Evolutionary conservation across 2,113 vertebrate species (phyloP), one percentile per base, ranked within the genome.

Genomic region (Colaptes auratus): DNA sequence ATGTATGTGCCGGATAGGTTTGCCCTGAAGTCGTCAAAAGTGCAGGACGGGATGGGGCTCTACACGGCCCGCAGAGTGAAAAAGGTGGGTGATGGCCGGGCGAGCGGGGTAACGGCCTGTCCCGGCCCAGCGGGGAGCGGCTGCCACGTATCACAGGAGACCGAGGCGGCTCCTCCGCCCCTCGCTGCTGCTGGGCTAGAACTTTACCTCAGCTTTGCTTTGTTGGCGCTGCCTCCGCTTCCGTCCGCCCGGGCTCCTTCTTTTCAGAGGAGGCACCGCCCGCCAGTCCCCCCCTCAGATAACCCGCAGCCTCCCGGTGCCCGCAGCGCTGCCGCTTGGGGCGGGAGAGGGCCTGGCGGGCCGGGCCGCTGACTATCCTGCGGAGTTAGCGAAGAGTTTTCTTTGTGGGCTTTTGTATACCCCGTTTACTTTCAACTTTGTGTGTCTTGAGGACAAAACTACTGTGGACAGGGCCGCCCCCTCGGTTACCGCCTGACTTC

Each of bases 1-100:
- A 99, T 99, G 99, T 99, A 99, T 93, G 99, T 99, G 97, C 99
- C 99, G 95, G 99, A 99, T 97, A 98, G 99, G 97, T 99, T 99
- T 96, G 98, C 98, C 64, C 98, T 99, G 96, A 99, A 99, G 97
- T 98, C 99, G 67, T 99, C 99, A 73, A 96, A 98, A 88, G 99
- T 99, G 89, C 99, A 99, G 98, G 99, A 99, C 98, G 99, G 99
- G 93, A 98, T 99, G 98, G 99, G 99, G 97, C 98, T 99, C 66
- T 99, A 98, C 98, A 98, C 99, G 75, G 98, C 99, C 97, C 98
- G 99, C 96, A 97, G 98, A 95, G 99, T 99, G 65, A 98, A 98
- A 98, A 99, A 99, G 99, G 99, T 99, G 98, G 97, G 99, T 99
- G 96, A 92, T 9, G 76, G 80, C 69, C 46, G 48, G 33, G 65